A percentile compares a stretch with the other conserved stretches of the same genome.
These are phyloP conservation scores for Holotrichia oblita DNA, from an alignment of 1,140 invertebrate genomes.

Conservation along the genomic window DNA sequence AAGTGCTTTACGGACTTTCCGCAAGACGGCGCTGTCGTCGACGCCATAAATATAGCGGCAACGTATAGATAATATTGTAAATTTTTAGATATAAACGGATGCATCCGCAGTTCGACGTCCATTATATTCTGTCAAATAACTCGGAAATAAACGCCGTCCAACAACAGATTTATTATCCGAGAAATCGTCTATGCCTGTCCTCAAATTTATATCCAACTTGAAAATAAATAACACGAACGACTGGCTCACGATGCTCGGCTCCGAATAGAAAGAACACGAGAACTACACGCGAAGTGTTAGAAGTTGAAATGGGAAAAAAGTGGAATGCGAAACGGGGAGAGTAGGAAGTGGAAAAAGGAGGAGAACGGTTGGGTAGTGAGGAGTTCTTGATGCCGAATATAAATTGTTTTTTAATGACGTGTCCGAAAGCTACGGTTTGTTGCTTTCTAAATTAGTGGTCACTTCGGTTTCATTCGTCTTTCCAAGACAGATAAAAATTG, in stretches of 20 bases:
- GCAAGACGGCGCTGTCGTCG: neutral
- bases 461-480: neutral
- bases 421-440: constrained; percentile 1
- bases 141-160: constrained; percentile 4
- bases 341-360: neutral
- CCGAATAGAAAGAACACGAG: neutral
- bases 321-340: neutral
- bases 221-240: neutral
- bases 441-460: constrained; percentile 12
- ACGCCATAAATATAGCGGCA: neutral
- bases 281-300: neutral
- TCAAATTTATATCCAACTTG: neutral
- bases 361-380: neutral
- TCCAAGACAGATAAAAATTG: too few relatives aligned
- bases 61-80: constrained; percentile 28
- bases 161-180: constrained; percentile 1
- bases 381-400: constrained; percentile 10
- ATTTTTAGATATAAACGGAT: constrained; percentile 1
- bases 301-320: too few relatives aligned
- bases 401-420: constrained; percentile 27
- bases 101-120: neutral
- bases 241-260: neutral
- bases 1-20: neutral
- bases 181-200: neutral
- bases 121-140: constrained; percentile 30